These are phyloP conservation scores for Hafferia zeledoni DNA, from an alignment of 2,797 vertebrate genomes.

Conservation along the genomic window DNA sequence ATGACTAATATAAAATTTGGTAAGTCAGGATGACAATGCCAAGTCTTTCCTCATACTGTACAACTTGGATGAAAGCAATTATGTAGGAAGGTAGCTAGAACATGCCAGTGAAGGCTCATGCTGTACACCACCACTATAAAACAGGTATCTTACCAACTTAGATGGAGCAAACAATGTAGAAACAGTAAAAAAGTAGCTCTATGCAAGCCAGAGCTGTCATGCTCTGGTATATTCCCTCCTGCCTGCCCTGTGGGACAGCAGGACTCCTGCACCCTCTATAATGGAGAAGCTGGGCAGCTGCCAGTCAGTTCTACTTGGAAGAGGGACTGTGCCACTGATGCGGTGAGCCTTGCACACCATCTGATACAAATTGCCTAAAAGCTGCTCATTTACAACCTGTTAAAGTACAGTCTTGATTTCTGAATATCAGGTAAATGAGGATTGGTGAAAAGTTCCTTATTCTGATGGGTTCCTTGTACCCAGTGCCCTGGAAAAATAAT, in stretches of 20 bases:
- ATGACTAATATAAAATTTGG: slow-evolving; percentile 63
- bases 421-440: background rate
- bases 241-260: background rate
- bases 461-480: background rate
- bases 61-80: slow-evolving; percentile 42
- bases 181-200: background rate
- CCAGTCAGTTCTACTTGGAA: background rate
- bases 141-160: background rate
- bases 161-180: background rate
- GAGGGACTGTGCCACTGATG: background rate
- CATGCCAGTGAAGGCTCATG: background rate
- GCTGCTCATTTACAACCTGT: background rate
- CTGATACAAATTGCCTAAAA: background rate
- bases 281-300: background rate
- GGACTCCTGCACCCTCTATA: accelerated
- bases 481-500: background rate
- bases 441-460: background rate
- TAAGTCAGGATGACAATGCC: slow-evolving; percentile 63
- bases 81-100: slow-evolving; percentile 34
- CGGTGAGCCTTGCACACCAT: background rate
- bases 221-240: background rate
- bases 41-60: slow-evolving; percentile 53
- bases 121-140: background rate
- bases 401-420: background rate
- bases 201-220: background rate